Evolutionary conservation across 1,140 invertebrate genomes (phyloP).

Genomic region (Manduca sexta): DNA sequence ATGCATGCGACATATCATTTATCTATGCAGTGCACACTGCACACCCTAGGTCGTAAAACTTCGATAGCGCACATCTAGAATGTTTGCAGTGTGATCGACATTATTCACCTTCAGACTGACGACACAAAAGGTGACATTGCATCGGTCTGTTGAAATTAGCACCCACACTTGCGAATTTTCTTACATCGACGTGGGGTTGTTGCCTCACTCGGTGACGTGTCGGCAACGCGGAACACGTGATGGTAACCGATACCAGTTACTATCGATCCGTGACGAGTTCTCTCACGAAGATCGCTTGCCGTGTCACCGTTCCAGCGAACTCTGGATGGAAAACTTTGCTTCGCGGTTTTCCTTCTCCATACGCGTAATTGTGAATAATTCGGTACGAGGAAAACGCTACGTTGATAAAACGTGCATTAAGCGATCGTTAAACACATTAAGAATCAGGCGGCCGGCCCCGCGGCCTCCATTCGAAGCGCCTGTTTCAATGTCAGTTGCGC

Average conservation of each 20-base stretch:
- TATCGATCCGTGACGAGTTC: too few relatives aligned
- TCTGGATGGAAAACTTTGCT: background rate
- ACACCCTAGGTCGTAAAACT: background rate
- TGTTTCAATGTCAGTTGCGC: conserved; percentile 70
- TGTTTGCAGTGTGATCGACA: conserved; percentile 14
- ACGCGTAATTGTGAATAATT: background rate
- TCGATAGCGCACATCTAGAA: background rate
- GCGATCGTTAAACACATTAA: conserved; percentile 30
- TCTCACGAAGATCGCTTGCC: too few relatives aligned
- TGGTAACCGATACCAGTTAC: too few relatives aligned
- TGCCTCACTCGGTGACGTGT: conserved; percentile 10
- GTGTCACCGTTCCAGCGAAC: too few relatives aligned
- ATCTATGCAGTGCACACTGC: too few relatives aligned
- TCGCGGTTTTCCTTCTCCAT: conserved; percentile 19
- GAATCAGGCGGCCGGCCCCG: conserved; percentile 42
- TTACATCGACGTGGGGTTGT: conserved; percentile 17
- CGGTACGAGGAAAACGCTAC: conserved; percentile 17
- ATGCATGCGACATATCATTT: too few relatives aligned
- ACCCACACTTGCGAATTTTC: conserved; percentile 35
- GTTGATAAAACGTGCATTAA: conserved; percentile 20
- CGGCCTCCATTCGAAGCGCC: conserved; percentile 46
- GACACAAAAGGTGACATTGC: conserved; percentile 39
- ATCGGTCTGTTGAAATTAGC: conserved; percentile 42
- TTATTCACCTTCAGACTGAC: conserved; percentile 21
- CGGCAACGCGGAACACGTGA: too few relatives aligned